Conservation (phyloP, 2,888 invertebrate species). For the Rhyacophila evoluta region DNA sequence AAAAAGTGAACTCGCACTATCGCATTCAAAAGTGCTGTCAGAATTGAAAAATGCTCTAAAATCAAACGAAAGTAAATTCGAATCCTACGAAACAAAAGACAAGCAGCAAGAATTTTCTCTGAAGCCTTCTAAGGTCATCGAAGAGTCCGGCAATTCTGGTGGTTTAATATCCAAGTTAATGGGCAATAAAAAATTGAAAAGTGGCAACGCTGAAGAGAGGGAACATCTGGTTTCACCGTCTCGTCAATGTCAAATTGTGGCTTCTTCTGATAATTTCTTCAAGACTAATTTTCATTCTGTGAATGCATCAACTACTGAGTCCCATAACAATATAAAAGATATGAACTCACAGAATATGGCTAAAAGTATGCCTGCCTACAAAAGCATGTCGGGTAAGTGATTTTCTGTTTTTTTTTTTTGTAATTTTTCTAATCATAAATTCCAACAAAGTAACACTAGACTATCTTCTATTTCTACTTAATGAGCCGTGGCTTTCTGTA, state of each 20-base stretch:
- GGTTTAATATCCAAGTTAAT: conserved; percentile 67
- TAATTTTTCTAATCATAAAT: not conserved
- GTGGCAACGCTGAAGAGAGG: conserved; percentile 60
- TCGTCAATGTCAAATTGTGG: conserved; percentile 63
- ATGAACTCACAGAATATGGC: not conserved
- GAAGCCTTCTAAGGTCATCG: conserved; percentile 37
- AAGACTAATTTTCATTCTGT: conserved; percentile 61
- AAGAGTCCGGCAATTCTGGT: conserved; percentile 5
- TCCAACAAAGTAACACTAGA: no score
- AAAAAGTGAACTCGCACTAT: conserved; percentile 61
- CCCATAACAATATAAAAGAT: not conserved
- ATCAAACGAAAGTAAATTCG: conserved; percentile 60
- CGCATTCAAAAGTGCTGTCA: conserved; percentile 67
- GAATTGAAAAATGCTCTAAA: conserved; percentile 67
- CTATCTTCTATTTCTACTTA: no score
- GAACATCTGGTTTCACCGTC: conserved; percentile 62
- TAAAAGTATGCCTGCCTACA: conserved; percentile 42
- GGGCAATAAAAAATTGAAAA: conserved; percentile 59
- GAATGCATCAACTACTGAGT: conserved; percentile 20
- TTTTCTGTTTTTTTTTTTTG: not conserved
- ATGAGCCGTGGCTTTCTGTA: no score
- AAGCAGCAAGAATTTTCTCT: conserved; percentile 45
- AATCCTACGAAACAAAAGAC: conserved; percentile 41
- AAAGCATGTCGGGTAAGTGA: conserved; percentile 46
- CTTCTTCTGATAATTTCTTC: conserved; percentile 68